Evolutionary conservation across 2,797 vertebrate species (phyloP), one percentile per base, ranked within the genome.

Genomic region (Characodon lateralis): DNA sequence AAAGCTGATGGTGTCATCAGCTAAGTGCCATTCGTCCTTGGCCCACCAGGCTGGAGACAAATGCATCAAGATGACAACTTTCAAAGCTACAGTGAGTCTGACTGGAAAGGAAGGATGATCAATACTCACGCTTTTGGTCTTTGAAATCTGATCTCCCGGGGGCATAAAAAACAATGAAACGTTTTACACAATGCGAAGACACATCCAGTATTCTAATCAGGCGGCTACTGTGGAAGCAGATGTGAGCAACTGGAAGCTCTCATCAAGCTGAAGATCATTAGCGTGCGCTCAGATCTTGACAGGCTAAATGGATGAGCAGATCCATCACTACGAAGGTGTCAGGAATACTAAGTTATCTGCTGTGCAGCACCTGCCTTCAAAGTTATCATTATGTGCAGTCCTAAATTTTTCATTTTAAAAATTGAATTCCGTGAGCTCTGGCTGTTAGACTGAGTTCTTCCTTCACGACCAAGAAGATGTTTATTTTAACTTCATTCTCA

Each of bases 11-110:
- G 81, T 77, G 78, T 90, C 93, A 94, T 95, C 93, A 93, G 91
- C 94, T 93, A 94, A 94, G 92, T 93, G 92, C 89, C 81, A 87
- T 92, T 91, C 89, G 91, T 92, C 91, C 90, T 93, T 91, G 93
- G 90, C 85, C 81, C 82, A 85, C 73, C 76, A 43, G 10, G 76
- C 76, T 78, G 39, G 83, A 83, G 83, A 83, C 87, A 81, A 84
- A 92, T 93, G 82, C 83, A 82, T 91, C 88, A 89, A 80, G 74
- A 89, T 83, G 86, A 85, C 86, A 89, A 89, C 81, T 88, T 86
- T 84, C 81, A 73, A 73, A 88, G 82, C 78, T 56, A 76, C 77
- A 88, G 83, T 61, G 76, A 86, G 71, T 65, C 13, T 74, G 82
- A 81, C 35, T 65, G 22, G 16, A 82, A 78, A 76, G 70, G 69